Base-by-base conservation (phyloP, 2,888 invertebrate species). In the Hirtodrosophila alboralis region DNA sequence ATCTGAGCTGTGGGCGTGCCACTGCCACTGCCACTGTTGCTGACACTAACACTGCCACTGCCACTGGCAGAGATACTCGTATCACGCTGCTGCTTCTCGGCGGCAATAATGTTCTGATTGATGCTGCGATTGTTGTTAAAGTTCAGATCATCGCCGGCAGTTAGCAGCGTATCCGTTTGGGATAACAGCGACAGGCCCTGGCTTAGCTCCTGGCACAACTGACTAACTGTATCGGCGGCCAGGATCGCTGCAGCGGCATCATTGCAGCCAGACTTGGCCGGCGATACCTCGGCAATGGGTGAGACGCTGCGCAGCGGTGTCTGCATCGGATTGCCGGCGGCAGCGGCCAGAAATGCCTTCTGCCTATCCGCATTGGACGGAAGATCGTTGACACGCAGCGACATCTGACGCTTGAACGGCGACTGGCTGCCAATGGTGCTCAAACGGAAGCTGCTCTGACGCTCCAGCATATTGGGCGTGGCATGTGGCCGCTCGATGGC, bases 401-500 rank as follows among this genome's bases (percentile, higher is more conserved):
- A 98, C 93, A 98, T 95, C 91, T 98, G 98, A 36, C 98, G 93
- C 92, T 99, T 98, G 92, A 97, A 99, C 63, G 96, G 98, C 12
- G 97, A 97, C 87, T 95, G 96, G 91, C 92, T 94, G 86, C 92
- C 92, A 61, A 92, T 90, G 86, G 96, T 96, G 80, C 95, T 94
- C 91, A 98, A 96, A 41, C 98, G 93, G 92, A 98, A 97, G 64
- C 97, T 97, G 72, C 98, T 97, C 91, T 99, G 98, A 26, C 99
- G 92, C 90, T 98, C 96, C 51, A 99, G 92, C 93, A 99, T 95
- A 73, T 96, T 95, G 26, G 96, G 96, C 33, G 98, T 98, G 57
- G 98, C 98, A 89, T 98, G 98, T 1, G 99, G 99, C 47, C 98
- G 93, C 90, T 97, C 98, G 80, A 98, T 97, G 7, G 97, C 97